These are phyloP conservation scores for Caenorhabditis briggsae DNA, from an alignment of 1,140 invertebrate species.

Conservation along the genomic window DNA sequence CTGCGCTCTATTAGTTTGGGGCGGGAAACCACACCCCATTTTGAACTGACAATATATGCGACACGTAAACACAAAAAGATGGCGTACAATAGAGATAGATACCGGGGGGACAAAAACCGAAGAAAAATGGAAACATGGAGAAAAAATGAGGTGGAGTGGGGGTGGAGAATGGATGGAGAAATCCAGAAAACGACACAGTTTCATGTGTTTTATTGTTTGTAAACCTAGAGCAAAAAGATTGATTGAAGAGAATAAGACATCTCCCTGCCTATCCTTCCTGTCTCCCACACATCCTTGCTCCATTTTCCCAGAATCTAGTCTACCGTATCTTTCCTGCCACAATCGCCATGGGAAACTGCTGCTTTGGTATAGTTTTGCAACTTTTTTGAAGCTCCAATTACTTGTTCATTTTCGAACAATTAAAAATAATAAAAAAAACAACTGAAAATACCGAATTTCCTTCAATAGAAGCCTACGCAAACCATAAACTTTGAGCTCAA, in stretches of 20 bases:
- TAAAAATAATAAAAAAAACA: too few relatives aligned
- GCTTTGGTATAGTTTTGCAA: too few relatives aligned
- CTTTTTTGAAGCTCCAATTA: too few relatives aligned
- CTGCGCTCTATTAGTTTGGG: not conserved
- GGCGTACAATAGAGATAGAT: conserved; percentile 27
- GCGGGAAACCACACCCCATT: conserved; percentile 24
- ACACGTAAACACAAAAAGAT: not conserved
- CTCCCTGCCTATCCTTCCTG: not conserved
- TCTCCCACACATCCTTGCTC: not conserved
- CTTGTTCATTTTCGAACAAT: too few relatives aligned
- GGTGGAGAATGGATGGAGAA: conserved; percentile 4
- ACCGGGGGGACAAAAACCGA: not conserved
- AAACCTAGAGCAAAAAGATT: conserved; percentile 1
- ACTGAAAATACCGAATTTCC: too few relatives aligned
- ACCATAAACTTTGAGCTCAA: too few relatives aligned
- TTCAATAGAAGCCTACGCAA: too few relatives aligned
- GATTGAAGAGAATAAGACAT: not conserved
- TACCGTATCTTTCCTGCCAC: too few relatives aligned
- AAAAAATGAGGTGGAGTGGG: not conserved
- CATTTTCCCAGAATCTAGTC: not conserved
- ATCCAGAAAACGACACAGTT: not conserved
- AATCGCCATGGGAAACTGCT: too few relatives aligned
- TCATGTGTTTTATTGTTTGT: conserved; percentile 30
- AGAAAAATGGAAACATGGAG: conserved; percentile 14
- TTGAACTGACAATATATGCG: not conserved